Percentiles rank a stretch among this genome's conserved stretches.
These are phyloP conservation scores for Agapostemon virescens DNA, from an alignment of 2,888 invertebrate genomes.

Conservation along the genomic window DNA sequence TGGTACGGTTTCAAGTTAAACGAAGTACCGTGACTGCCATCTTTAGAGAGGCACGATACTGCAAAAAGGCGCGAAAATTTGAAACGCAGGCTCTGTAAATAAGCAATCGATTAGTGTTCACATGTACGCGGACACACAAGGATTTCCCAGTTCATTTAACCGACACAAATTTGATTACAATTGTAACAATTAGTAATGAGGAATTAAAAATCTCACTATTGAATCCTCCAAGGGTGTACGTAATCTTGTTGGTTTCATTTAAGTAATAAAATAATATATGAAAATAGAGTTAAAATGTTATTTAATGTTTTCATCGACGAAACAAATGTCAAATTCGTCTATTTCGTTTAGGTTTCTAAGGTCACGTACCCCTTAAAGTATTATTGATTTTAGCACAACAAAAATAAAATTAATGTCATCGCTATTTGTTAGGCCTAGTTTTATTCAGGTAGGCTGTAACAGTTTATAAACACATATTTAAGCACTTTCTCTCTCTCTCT, in stretches of 20 bases:
- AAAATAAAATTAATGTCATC: not conserved
- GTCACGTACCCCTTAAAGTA: not conserved
- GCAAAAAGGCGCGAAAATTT: slow-evolving; percentile 38
- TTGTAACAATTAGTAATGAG: not conserved
- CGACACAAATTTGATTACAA: not conserved
- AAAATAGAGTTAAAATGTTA: not conserved
- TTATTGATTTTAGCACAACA: not conserved
- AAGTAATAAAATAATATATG: not conserved
- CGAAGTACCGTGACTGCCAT: slow-evolving; percentile 31
- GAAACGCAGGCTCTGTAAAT: slow-evolving; percentile 6
- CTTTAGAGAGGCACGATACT: slow-evolving; percentile 17
- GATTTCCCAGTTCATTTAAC: not conserved
- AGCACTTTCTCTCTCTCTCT: not conserved
- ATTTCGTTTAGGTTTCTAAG: not conserved
- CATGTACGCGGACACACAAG: not conserved
- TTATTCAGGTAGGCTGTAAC: not conserved
- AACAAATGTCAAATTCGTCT: not conserved
- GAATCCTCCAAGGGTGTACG: not conserved
- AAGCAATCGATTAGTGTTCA: not conserved
- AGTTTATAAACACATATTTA: not conserved
- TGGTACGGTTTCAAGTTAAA: slow-evolving; percentile 22
- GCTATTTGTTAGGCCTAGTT: not conserved
- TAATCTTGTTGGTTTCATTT: not conserved
- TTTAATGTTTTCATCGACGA: too few species aligned
- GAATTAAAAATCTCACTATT: not conserved